phyloP scores from a whole-genome alignment of 2,113 vertebrate species.

The Apteryx mantelli region DNA sequence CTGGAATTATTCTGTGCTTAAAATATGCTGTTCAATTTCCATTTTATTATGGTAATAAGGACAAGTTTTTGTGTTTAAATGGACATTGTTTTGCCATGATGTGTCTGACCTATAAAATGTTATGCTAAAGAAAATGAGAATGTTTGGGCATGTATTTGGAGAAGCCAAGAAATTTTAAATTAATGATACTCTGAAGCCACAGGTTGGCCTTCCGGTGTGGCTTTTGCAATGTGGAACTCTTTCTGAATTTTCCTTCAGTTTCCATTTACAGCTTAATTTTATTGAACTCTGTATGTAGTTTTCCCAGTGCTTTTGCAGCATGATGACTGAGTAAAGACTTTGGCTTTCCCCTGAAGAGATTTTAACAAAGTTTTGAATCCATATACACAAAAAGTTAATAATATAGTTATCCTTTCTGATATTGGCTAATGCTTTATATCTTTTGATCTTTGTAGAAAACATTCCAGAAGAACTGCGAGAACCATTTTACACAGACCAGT shows the following conservation, averaged over 20 bases:
- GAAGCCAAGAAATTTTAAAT: not conserved
- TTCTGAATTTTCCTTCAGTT: not conserved
- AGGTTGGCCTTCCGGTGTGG: not conserved
- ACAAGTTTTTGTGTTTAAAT: not conserved
- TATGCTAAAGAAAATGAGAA: not conserved
- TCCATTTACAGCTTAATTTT: not conserved
- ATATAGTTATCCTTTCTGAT: not conserved
- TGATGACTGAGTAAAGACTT: not conserved
- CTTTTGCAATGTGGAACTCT: not conserved
- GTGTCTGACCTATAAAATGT: not conserved
- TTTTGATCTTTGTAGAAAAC: slow-evolving; percentile 80
- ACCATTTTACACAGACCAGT: slow-evolving; percentile 97
- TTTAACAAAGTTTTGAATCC: not conserved
- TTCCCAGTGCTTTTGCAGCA: not conserved
- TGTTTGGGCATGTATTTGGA: not conserved
- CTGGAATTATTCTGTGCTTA: not conserved
- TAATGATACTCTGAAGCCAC: not conserved
- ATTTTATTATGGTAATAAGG: not conserved
- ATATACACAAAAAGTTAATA: not conserved
- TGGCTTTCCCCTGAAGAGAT: not conserved
- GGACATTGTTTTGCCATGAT: not conserved
- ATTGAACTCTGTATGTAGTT: not conserved
- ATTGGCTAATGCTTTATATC: not conserved
- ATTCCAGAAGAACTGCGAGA: slow-evolving; percentile 90
- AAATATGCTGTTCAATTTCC: not conserved